Evolutionary conservation across 2,888 invertebrate species (phyloP).

Genomic region (Agonopterix subpropinquella): DNA sequence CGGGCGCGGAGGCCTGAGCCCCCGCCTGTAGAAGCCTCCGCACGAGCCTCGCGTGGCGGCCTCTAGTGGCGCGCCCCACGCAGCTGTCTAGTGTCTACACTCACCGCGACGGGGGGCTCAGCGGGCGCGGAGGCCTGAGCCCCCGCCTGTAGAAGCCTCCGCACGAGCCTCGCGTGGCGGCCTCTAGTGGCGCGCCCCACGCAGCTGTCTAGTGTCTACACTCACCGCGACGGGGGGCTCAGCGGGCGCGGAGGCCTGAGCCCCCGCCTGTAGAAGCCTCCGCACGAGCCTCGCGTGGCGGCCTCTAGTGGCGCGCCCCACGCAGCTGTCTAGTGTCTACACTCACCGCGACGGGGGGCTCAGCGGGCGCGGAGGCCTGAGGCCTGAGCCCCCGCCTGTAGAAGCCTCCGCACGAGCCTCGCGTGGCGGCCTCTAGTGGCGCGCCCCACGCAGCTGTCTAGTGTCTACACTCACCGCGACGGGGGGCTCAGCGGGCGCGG

Average conservation of each 20-base stretch:
- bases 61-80: slow-evolving; percentile 87
- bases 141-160: slow-evolving; percentile 30
- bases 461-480: too few species aligned
- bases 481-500: not conserved
- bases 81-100: too few species aligned
- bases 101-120: not conserved
- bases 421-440: slow-evolving; percentile 84
- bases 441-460: slow-evolving; percentile 91
- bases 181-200: slow-evolving; percentile 88
- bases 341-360: not conserved
- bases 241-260: not conserved
- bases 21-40: slow-evolving; percentile 34
- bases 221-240: not conserved
- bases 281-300: slow-evolving; percentile 80
- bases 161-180: slow-evolving; percentile 80
- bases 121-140: not conserved
- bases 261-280: slow-evolving; percentile 22
- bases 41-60: slow-evolving; percentile 80
- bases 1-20: not conserved
- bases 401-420: slow-evolving; percentile 74
- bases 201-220: slow-evolving; percentile 91
- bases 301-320: slow-evolving; percentile 87
- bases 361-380: not conserved
- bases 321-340: slow-evolving; percentile 90
- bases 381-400: slow-evolving; percentile 1